A percentile compares a stretch with the other conserved stretches of the same genome.
Evolutionary conservation across 2,888 invertebrate species (phyloP).

Genomic region (Dioctria rufipes): DNA sequence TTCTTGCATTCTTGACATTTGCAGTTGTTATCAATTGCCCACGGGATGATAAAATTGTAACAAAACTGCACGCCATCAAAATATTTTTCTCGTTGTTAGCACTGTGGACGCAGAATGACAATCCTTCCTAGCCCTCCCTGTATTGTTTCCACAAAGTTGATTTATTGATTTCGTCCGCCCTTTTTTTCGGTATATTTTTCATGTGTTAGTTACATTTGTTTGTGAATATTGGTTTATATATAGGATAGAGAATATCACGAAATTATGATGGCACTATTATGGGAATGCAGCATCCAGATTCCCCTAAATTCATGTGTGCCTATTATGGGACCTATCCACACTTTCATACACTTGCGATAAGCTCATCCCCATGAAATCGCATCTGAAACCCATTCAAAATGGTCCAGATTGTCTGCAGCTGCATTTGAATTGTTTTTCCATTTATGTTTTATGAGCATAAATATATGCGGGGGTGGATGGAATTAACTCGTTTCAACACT

Average conservation of each 20-base stretch:
- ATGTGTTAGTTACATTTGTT: slow-evolving; percentile 9
- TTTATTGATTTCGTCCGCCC: slow-evolving; percentile 47
- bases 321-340: too few species aligned
- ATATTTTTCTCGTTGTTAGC: slow-evolving; percentile 22
- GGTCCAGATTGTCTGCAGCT: slow-evolving; percentile 23
- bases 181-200: slow-evolving; percentile 17
- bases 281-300: not conserved
- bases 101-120: not conserved
- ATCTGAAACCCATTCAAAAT: slow-evolving; percentile 22
- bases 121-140: not conserved
- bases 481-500: too few species aligned
- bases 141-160: slow-evolving; percentile 24
- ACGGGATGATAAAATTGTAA: slow-evolving; percentile 17
- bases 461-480: not conserved
- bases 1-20: slow-evolving; percentile 26
- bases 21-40: not conserved
- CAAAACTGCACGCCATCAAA: slow-evolving; percentile 12
- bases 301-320: too few species aligned
- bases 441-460: slow-evolving; percentile 16
- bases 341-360: too few species aligned
- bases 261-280: not conserved
- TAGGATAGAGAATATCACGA: too few species aligned
- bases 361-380: not conserved
- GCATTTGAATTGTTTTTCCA: slow-evolving; percentile 9
- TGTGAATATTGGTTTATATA: not conserved